phyloP scores from a whole-genome alignment of 1,140 invertebrate species.

The Drosophila sp. region DNA sequence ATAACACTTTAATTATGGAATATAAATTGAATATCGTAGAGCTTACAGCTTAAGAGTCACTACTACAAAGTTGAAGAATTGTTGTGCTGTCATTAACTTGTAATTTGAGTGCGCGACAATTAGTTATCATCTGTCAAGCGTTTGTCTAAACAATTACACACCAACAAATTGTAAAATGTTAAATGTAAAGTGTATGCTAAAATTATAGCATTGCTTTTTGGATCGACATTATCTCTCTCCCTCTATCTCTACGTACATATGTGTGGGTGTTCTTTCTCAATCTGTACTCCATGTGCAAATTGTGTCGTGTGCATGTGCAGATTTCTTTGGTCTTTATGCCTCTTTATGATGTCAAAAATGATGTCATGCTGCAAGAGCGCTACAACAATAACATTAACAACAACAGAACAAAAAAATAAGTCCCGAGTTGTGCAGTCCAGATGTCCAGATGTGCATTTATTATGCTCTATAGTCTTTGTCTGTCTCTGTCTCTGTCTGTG shows the following conservation, averaged over 20 bases:
- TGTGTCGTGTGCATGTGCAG: constrained; percentile 56
- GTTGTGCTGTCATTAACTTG: constrained; percentile 55
- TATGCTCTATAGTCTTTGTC: constrained; percentile 52
- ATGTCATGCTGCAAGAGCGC: constrained; percentile 82
- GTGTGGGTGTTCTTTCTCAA: constrained; percentile 53
- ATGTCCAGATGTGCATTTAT: constrained; percentile 79
- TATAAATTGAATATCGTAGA: no score
- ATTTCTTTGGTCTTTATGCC: constrained; percentile 45
- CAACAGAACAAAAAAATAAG: constrained; percentile 20
- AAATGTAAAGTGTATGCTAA: constrained; percentile 13
- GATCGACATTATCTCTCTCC: neutral
- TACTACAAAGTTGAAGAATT: constrained; percentile 42
- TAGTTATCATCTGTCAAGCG: constrained; percentile 77
- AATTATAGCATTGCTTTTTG: constrained; percentile 20
- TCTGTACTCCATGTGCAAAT: constrained; percentile 24
- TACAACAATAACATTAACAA: constrained; percentile 41
- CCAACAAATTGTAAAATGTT: constrained; percentile 16
- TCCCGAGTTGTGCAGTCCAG: constrained; percentile 28
- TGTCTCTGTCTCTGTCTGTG: no score
- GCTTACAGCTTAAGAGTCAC: neutral
- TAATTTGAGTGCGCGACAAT: constrained; percentile 74
- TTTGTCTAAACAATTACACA: constrained; percentile 74
- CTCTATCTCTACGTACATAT: constrained; percentile 12
- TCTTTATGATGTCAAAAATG: constrained; percentile 76
- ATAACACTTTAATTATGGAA: no score